Percentiles rank a stretch among this genome's conserved stretches.
These are phyloP conservation scores for Vombatus ursinus DNA, from an alignment of 2,113 vertebrate species.

Conservation along the genomic window DNA sequence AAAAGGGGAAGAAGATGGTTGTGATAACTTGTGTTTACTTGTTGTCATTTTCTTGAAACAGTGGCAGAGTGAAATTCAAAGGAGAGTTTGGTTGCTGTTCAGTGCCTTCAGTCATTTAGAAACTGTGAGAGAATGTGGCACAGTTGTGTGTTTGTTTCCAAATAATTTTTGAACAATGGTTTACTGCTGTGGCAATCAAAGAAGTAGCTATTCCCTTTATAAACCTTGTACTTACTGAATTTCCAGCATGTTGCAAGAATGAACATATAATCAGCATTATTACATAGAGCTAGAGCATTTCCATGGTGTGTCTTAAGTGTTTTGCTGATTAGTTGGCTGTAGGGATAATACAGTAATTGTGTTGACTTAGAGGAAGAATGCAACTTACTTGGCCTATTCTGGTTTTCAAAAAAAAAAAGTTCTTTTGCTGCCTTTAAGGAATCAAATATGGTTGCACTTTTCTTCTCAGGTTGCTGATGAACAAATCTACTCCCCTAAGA, in stretches of 20 bases:
- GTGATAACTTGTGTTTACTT: slow-evolving; percentile 12
- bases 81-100: slow-evolving; percentile 27
- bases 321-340: slow-evolving; percentile 38
- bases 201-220: not conserved
- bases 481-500: slow-evolving; percentile 4
- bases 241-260: slow-evolving; percentile 1
- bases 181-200: slow-evolving; percentile 24
- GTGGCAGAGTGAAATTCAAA: not conserved
- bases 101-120: slow-evolving; percentile 57
- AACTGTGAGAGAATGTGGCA: slow-evolving; percentile 32
- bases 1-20: not conserved
- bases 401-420: not conserved
- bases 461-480: slow-evolving; percentile 4
- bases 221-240: slow-evolving; percentile 42
- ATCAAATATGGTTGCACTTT: not conserved
- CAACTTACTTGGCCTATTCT: slow-evolving; percentile 9
- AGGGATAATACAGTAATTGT: slow-evolving; percentile 39
- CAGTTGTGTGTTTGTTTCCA: slow-evolving; percentile 36
- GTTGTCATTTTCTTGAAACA: not conserved
- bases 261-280: not conserved
- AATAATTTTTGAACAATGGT: slow-evolving; percentile 29
- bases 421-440: not conserved
- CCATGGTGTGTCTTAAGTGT: not conserved
- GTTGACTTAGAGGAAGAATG: slow-evolving; percentile 1
- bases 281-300: not conserved